Evolutionary conservation across 2,113 vertebrate species (phyloP).

Genomic region (Clupea harengus): DNA sequence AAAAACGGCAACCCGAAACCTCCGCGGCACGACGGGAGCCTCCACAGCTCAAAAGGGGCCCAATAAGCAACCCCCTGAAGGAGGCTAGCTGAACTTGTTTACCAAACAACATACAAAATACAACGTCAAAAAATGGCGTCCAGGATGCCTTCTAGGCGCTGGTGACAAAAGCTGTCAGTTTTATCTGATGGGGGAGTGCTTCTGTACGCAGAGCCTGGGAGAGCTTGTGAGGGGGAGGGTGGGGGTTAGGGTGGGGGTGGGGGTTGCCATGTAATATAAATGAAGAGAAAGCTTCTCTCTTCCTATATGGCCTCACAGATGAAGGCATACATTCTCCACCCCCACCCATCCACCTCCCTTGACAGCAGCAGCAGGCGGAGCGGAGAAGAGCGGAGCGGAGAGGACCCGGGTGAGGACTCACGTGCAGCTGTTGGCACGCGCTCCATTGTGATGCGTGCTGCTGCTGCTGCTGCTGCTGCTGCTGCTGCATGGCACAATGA

Average conservation of each 20-base stretch:
- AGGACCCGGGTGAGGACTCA: not conserved
- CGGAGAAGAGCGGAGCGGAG: not conserved
- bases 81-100: not conserved
- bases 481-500: not conserved
- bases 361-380: not conserved
- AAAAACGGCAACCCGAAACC: not conserved
- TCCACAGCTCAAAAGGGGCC: not conserved
- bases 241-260: not conserved
- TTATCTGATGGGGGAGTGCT: not conserved
- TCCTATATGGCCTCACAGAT: not conserved
- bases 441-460: not conserved
- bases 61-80: not conserved
- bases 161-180: not conserved
- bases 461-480: no score
- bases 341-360: not conserved
- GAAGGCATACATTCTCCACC: not conserved
- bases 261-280: slow-evolving; percentile 1
- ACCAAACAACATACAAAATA: not conserved
- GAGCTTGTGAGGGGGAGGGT: not conserved
- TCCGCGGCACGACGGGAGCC: no score
- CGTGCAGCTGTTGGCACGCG: slow-evolving; percentile 2
- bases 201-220: no score
- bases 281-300: not conserved
- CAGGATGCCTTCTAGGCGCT: not conserved
- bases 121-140: not conserved